phyloP scores from a whole-genome alignment of 2,888 invertebrate species.

The Peribatodes rhomboidaria region DNA sequence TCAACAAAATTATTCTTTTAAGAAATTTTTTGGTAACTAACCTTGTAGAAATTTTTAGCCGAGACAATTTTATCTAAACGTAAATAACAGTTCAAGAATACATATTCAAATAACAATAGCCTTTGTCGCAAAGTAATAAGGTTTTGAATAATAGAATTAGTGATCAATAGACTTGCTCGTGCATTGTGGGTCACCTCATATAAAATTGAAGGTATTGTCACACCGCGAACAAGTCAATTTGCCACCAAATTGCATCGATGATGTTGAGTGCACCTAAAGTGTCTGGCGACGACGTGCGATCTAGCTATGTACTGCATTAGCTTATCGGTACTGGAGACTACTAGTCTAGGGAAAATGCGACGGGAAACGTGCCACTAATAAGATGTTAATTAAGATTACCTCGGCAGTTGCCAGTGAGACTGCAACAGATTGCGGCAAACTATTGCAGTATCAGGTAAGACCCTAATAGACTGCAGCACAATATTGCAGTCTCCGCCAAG shows the following conservation, averaged over 20 bases:
- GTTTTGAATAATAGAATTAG: constrained; percentile 3
- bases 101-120: constrained; percentile 44
- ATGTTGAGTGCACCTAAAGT: neutral
- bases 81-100: constrained; percentile 18
- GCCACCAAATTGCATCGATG: constrained; percentile 5
- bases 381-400: too few relatives aligned
- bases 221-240: constrained; percentile 2
- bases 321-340: neutral
- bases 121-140: constrained; percentile 52
- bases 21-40: constrained; percentile 49
- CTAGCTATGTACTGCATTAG: neutral
- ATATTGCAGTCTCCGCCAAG: too few relatives aligned
- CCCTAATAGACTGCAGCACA: too few relatives aligned
- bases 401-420: too few relatives aligned
- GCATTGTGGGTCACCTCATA: neutral
- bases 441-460: too few relatives aligned
- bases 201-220: neutral
- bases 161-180: constrained; percentile 4
- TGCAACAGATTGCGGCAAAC: too few relatives aligned
- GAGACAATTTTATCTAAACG: constrained; percentile 13
- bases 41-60: constrained; percentile 29
- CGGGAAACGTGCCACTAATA: neutral
- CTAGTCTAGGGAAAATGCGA: neutral
- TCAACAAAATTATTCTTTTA: constrained; percentile 48
- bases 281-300: constrained; percentile 4